phyloP scores from a whole-genome alignment of 2,888 invertebrate species.

The Ophion ventricosus region DNA sequence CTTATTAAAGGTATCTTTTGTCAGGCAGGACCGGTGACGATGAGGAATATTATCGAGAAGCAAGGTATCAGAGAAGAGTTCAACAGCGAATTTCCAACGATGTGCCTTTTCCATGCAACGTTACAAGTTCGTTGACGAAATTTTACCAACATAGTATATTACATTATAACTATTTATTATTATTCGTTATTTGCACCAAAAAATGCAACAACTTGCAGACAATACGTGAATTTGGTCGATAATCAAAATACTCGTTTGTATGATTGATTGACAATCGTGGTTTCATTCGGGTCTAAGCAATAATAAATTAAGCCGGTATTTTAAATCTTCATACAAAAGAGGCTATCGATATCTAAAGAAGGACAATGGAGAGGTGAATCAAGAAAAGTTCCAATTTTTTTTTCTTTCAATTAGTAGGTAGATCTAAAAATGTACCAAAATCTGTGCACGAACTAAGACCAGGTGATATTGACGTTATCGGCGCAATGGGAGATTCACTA shows the following conservation, averaged over 20 bases:
- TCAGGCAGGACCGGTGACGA: constrained; percentile 69
- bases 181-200: not conserved
- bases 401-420: constrained; percentile 65
- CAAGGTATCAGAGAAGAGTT: constrained; percentile 56
- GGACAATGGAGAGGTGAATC: not conserved
- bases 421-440: constrained; percentile 81
- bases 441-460: constrained; percentile 86
- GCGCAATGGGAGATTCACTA: constrained; percentile 86
- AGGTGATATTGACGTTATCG: constrained; percentile 87
- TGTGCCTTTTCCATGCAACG: constrained; percentile 76
- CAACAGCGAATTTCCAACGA: constrained; percentile 69
- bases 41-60: constrained; percentile 56
- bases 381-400: not conserved
- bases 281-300: not conserved
- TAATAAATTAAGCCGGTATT: not conserved
- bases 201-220: not conserved
- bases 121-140: constrained; percentile 70
- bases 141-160: not conserved
- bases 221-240: too few species aligned
- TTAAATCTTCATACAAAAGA: too few species aligned
- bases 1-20: constrained; percentile 1
- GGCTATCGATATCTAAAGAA: not conserved
- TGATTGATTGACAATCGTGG: not conserved
- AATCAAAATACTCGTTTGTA: not conserved
- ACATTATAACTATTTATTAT: not conserved